A percentile compares a stretch with the other conserved stretches of the same genome.
Evolutionary conservation across 2,113 vertebrate species (phyloP).

Genomic region (Muscicapa adusta): DNA sequence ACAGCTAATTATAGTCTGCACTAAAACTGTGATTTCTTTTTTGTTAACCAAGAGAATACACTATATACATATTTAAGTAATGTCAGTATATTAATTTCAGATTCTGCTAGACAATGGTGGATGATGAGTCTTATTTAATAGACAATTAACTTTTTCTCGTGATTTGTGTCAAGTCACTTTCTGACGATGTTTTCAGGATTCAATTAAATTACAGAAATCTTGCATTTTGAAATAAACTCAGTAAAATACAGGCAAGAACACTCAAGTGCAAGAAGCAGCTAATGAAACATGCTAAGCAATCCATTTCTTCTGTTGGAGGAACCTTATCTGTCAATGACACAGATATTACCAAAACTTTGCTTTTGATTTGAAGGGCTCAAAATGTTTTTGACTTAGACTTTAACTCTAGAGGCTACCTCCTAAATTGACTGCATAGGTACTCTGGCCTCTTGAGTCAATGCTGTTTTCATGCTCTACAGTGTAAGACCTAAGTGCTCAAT

Average conservation of each 20-base stretch:
- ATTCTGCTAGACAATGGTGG: slow-evolving; percentile 47
- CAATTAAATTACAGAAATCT: slow-evolving; percentile 25
- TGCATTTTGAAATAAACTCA: slow-evolving; percentile 2
- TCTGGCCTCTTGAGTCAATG: not conserved
- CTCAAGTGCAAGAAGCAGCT: not conserved
- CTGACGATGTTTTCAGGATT: not conserved
- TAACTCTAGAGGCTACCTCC: not conserved
- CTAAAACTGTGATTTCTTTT: slow-evolving; percentile 54
- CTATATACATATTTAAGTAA: slow-evolving; percentile 57
- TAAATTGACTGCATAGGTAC: not conserved
- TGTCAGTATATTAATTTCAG: slow-evolving; percentile 58
- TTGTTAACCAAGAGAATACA: slow-evolving; percentile 48
- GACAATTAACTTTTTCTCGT: slow-evolving; percentile 24
- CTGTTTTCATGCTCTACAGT: not conserved
- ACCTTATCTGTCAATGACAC: not conserved
- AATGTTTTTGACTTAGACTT: not conserved
- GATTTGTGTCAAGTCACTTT: slow-evolving; percentile 46
- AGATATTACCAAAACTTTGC: not conserved
- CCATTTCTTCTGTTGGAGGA: not conserved
- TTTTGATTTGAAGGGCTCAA: not conserved
- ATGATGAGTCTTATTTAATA: slow-evolving; percentile 47
- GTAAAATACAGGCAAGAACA: not conserved
- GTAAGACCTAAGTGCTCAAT: not conserved
- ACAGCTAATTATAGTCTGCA: slow-evolving; percentile 55
- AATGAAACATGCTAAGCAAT: not conserved